phyloP scores from a whole-genome alignment of 2,797 vertebrate genomes.

The Gephyroberyx darwinii region DNA sequence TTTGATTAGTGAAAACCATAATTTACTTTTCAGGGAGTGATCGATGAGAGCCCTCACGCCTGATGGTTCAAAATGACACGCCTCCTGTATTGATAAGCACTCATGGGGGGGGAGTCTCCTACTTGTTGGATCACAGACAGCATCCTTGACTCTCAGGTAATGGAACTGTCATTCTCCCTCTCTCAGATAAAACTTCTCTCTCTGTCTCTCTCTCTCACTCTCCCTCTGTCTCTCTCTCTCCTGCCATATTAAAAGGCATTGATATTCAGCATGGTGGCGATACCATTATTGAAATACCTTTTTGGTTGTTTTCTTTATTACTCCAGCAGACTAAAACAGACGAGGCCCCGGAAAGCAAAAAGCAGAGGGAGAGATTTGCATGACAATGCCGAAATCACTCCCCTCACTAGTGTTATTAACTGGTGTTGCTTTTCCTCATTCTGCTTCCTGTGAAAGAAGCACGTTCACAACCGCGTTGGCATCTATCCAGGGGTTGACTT shows the following conservation, averaged over 20 bases:
- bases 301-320: constrained; percentile 44
- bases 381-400: constrained; percentile 18
- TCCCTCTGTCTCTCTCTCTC: constrained; percentile 54
- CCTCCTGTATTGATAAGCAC: constrained; percentile 77
- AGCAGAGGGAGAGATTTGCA: constrained; percentile 13
- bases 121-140: constrained; percentile 74
- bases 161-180: constrained; percentile 83
- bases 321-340: constrained; percentile 42
- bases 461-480: neutral
- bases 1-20: constrained; percentile 69
- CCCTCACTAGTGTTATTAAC: constrained; percentile 19
- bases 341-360: constrained; percentile 1
- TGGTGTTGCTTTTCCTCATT: constrained; percentile 5
- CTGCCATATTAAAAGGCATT: constrained; percentile 73
- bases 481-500: neutral
- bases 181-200: constrained; percentile 77
- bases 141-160: constrained; percentile 76
- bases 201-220: constrained; percentile 45
- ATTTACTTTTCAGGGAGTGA: constrained; percentile 68
- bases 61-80: constrained; percentile 64
- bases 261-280: constrained; percentile 71
- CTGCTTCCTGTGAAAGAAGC: neutral
- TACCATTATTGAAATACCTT: constrained; percentile 71
- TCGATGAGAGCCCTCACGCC: constrained; percentile 60
- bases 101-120: constrained; percentile 54